Base-by-base conservation (phyloP, 2,113 vertebrate species). In the Cettia cetti region DNA sequence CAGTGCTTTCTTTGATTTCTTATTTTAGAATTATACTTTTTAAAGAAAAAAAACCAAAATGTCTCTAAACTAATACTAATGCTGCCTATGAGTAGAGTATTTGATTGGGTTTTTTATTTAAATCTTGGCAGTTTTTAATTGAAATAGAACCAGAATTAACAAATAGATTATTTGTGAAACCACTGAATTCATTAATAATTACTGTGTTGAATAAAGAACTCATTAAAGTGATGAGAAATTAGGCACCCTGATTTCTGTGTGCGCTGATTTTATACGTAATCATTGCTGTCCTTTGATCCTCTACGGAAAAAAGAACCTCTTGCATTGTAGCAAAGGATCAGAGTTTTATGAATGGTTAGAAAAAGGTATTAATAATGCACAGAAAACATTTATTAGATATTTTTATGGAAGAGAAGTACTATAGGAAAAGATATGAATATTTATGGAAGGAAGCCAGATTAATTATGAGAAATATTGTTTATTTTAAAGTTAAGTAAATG, bases 371-470 rank as follows among this genome's bases (percentile, higher is more conserved):
- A 97, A 96, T 98, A 97, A 98, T 98, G 97, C 97, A 98, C 97
- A 98, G 96, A 96, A 96, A 96, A 97, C 93, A 90, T 98, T 98
- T 98, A 98, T 96, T 97, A 97, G 96, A 97, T 98, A 98, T 98
- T 98, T 98, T 98, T 98, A 97, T 98, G 98, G 93, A 96, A 97
- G 82, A 97, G 95, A 95, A 95, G 91, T 96, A 95, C 89, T 97
- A 96, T 97, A 96, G 95, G 82, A 97, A 92, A 94, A 77, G 94
- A 95, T 97, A 97, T 96, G 89, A 97, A 92, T 98, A 98, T 98
- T 97, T 98, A 97, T 97, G 96, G 97, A 97, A 97, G 96, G 95
- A 97, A 97, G 95, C 77, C 96, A 97, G 95, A 96, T 95, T 90
- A 95, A 93, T 84, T 90, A 96, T 97, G 96, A 97, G 52, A 97